Conservation (phyloP, 2,888 invertebrate genomes). For the Oscheius sp. region DNA sequence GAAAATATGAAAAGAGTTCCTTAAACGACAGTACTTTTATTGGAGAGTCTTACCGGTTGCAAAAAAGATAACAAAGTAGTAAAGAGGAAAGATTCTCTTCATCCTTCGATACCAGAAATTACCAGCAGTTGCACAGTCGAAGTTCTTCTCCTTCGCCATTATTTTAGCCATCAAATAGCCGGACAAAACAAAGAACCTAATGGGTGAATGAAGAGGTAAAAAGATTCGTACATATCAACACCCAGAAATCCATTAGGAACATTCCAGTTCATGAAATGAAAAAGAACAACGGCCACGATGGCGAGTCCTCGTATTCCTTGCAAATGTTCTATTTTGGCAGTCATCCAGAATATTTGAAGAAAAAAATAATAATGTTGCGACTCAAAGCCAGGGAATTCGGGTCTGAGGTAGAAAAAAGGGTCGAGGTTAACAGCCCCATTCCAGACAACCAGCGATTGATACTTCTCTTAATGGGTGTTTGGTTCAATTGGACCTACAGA, state of each 20-base stretch:
- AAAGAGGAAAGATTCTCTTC: constrained; percentile 5
- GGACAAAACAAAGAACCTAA: constrained; percentile 12
- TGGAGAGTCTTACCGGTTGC: background rate
- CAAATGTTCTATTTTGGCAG: background rate
- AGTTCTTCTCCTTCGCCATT: background rate
- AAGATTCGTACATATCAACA: constrained; percentile 3
- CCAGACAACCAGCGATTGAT: background rate
- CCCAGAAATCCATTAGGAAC: constrained; percentile 14
- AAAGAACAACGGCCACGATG: constrained; percentile 3
- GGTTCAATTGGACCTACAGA: too few species aligned
- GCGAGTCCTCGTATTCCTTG: constrained; percentile 3
- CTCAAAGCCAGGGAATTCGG: background rate
- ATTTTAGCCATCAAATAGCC: constrained; percentile 8
- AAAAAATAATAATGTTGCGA: too few species aligned
- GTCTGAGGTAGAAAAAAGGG: background rate
- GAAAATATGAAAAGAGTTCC: background rate
- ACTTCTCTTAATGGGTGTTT: too few species aligned
- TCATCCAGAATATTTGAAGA: too few species aligned
- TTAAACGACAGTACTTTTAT: background rate
- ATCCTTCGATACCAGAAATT: constrained; percentile 11
- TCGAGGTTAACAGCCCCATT: background rate
- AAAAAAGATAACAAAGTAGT: background rate
- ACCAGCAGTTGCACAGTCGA: background rate
- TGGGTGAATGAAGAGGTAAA: background rate
- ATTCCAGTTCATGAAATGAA: background rate